Evolutionary conservation across 2,113 vertebrate species (phyloP).

Genomic region (Mesitornis unicolor): DNA sequence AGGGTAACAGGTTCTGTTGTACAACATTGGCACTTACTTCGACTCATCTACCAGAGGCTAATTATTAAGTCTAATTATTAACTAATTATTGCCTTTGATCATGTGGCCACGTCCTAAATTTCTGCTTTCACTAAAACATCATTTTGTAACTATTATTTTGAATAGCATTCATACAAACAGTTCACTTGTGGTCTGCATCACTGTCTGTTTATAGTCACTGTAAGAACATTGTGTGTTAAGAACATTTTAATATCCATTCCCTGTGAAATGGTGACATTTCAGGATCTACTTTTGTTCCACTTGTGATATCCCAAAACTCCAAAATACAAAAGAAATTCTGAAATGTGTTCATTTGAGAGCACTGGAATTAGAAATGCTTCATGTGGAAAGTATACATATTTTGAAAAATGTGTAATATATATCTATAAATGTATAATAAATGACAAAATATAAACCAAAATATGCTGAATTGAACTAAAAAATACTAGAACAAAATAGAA

Average conservation of each 20-base stretch:
- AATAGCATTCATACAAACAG: not conserved
- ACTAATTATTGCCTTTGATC: not conserved
- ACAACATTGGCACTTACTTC: not conserved
- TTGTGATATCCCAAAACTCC: not conserved
- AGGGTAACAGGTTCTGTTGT: not conserved
- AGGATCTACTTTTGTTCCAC: not conserved
- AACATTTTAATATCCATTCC: not conserved
- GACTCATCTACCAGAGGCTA: not conserved
- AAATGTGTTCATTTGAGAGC: not conserved
- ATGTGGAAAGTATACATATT: not conserved
- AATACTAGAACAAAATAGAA: not conserved
- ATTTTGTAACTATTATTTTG: not conserved
- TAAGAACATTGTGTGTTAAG: not conserved
- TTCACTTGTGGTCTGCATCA: not conserved
- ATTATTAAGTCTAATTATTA: not conserved
- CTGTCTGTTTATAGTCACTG: not conserved
- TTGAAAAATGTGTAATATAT: not conserved
- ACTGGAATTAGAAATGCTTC: not conserved
- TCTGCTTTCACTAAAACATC: not conserved
- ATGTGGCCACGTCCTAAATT: not conserved
- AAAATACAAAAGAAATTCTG: not conserved
- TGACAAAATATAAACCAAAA: not conserved
- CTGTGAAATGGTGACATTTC: not conserved
- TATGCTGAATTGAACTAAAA: not conserved
- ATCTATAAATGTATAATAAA: not conserved